phyloP scores from a whole-genome alignment of 2,888 invertebrate species.

The Macaria notata region DNA sequence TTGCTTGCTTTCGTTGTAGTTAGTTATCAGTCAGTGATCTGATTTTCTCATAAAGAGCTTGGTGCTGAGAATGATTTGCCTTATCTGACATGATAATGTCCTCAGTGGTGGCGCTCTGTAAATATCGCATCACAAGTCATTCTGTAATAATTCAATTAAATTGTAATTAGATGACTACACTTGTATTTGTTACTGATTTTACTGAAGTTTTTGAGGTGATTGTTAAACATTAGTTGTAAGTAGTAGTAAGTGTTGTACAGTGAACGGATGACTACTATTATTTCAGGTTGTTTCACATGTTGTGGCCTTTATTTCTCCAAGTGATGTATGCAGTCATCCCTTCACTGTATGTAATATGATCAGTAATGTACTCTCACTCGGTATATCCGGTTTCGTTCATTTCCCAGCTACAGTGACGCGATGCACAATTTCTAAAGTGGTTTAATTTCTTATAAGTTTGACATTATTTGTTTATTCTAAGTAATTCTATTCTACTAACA shows the following conservation, averaged over 20 bases:
- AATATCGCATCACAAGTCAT: slow-evolving; percentile 69
- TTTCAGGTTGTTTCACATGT: neutral
- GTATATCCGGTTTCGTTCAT: slow-evolving; percentile 47
- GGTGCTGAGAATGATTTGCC: slow-evolving; percentile 47
- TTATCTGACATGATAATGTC: slow-evolving; percentile 33
- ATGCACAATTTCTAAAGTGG: slow-evolving; percentile 44
- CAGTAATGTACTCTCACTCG: slow-evolving; percentile 48
- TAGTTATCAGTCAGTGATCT: slow-evolving; percentile 43
- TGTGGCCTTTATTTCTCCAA: neutral
- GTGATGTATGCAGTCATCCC: neutral
- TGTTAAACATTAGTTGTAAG: slow-evolving; percentile 53
- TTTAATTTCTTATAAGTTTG: slow-evolving; percentile 63
- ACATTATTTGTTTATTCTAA: slow-evolving; percentile 54
- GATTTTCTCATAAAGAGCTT: slow-evolving; percentile 39
- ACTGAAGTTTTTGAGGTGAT: slow-evolving; percentile 63
- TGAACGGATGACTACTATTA: neutral
- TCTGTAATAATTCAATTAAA: slow-evolving; percentile 34
- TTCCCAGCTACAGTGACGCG: slow-evolving; percentile 34
- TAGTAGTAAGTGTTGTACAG: slow-evolving; percentile 16
- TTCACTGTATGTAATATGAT: slow-evolving; percentile 12
- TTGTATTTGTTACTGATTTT: slow-evolving; percentile 50
- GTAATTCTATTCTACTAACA: slow-evolving; percentile 61
- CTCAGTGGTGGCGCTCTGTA: slow-evolving; percentile 55
- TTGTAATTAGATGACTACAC: slow-evolving; percentile 32
- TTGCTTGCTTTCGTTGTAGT: slow-evolving; percentile 13